These are phyloP conservation scores for Tapera naevia DNA, from an alignment of 2,797 vertebrate genomes.

Conservation along the genomic window DNA sequence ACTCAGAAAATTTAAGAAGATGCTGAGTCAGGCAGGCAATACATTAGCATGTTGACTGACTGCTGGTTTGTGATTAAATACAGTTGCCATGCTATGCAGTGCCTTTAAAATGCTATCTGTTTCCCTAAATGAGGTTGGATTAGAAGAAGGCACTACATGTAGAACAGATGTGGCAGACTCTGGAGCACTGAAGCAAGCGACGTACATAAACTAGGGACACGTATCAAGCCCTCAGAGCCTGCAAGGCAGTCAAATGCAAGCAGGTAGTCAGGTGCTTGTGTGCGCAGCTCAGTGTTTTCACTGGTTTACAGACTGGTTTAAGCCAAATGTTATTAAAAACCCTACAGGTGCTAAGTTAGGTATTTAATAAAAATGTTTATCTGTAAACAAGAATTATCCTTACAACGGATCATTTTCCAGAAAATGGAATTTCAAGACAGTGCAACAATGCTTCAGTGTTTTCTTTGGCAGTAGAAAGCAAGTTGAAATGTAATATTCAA, in stretches of 20 bases:
- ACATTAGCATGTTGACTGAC: conserved; percentile 5
- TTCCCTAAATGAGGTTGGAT: conserved; percentile 2
- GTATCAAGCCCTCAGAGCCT: conserved; percentile 10
- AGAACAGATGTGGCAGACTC: conserved; percentile 24
- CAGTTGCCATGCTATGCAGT: conserved; percentile 26
- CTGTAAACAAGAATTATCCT: conserved; percentile 75
- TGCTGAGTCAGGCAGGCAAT: conserved; percentile 8
- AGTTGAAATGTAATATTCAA: conserved; percentile 38
- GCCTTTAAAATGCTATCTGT: not conserved
- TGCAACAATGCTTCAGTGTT: conserved; percentile 58
- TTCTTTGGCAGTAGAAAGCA: conserved; percentile 78
- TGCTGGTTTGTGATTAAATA: conserved; percentile 34
- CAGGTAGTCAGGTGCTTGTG: not conserved
- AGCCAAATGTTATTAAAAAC: conserved; percentile 59
- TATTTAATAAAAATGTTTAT: conserved; percentile 60
- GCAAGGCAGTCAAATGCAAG: conserved; percentile 34
- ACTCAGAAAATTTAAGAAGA: not conserved
- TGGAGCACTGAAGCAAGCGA: conserved; percentile 23
- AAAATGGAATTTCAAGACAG: conserved; percentile 65
- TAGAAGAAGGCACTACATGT: conserved; percentile 39
- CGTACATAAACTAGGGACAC: not conserved
- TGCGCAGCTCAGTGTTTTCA: conserved; percentile 33
- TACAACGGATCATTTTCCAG: conserved; percentile 56
- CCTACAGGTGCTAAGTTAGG: conserved; percentile 36
- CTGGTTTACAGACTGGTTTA: conserved; percentile 50